Evolutionary conservation across 2,113 vertebrate species (phyloP), one percentile per base, ranked within the genome.

Genomic region (Sphyrna mokarran): DNA sequence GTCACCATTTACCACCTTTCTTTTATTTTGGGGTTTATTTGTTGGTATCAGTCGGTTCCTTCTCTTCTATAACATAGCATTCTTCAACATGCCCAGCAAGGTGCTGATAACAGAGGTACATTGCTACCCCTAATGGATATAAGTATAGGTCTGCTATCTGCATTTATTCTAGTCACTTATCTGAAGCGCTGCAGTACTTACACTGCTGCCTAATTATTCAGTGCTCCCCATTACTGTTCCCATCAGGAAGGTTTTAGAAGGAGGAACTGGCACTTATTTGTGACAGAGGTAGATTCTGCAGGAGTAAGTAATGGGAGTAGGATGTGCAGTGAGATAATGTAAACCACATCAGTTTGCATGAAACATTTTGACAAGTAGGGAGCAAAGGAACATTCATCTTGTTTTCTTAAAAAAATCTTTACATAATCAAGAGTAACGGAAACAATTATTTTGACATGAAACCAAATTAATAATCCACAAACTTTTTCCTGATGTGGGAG

Each of bases 391-490:
- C 20, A 93, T 16, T 6, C 29, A 66, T 40, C 10, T 76, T 72
- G 70, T 29, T 26, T 54, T 72, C 1, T 29, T 29, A 5, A 26
- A 76, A 76, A 23, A 54, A 89, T 8, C 85, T 87, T 91, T 37
- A 20, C 1, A 66, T 66, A 66, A 66, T 37, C 37, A 58, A 40
- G 89, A 93, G 20, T 1, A 40, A 93, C 9, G 16, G 61, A 93
- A 93, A 61, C n/a, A 63, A 22, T 22, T 66, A 63, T 37, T 93
- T 37, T 66, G n/a, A 93, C 89, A 91, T 66, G 63, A 66, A 63
- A 91, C 5, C 33, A 68, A 93, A 93, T 93, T 93, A n/a, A 93
- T 66, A 93, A 91, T 20, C 61, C n/a, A 63, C 86, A 66, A 66
- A 9, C 89, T 16, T 91, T 91, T 63, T 91, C 48, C 58, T 61